Base-by-base conservation (phyloP, 2,888 invertebrate genomes). In the Marasmarcha lunaedactyla region DNA sequence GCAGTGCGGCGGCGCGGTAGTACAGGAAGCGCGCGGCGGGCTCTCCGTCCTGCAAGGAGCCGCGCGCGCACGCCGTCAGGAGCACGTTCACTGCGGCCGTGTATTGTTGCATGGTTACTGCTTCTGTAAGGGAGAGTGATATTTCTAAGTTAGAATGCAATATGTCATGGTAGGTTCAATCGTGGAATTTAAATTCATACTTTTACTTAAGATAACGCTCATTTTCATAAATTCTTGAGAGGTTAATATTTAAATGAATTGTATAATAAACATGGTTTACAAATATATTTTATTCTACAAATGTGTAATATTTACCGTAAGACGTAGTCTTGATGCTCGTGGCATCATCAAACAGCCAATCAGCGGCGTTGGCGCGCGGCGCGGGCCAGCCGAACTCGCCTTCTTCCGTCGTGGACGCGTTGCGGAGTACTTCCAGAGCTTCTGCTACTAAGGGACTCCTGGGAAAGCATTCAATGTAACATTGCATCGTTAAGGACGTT, bases 381-480 rank as follows among this genome's bases (percentile, higher is more conserved):
- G 85, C 72, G 2, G 88, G 88, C 89, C 89, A 89, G 1, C 88
- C 88, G 43, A 89, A 89, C 50, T 89, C 89, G 0, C 88, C 88
- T 53, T 89, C 89, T 59, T 89, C 88, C 1, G 88, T 87, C 0
- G 88, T 88, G 0, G 88, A 88, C 0, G 85, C 85, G 44, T 88
- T 88, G 15, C 81, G 67, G 33, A 89, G 55, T 43, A 86, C 86
- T 6, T 85, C 71, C 2, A 89, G 63, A 0, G 88, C 88, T 68
- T 86, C 86, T 0, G 85, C 79, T 1, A 87, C 81, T 30, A 85
- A 50, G 1, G 84, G 74, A 50, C 86, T 86, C 55, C 84, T 84
- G 51, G 10, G 65, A 64, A n/a, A 7, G 10, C 7, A 20, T 20
- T 20, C 20, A 20, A 20, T n/a, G n/a, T n/a, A n/a, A n/a, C n/a